Base-by-base conservation (phyloP, 1,140 invertebrate species). In the Papilio aristodemus region DNA sequence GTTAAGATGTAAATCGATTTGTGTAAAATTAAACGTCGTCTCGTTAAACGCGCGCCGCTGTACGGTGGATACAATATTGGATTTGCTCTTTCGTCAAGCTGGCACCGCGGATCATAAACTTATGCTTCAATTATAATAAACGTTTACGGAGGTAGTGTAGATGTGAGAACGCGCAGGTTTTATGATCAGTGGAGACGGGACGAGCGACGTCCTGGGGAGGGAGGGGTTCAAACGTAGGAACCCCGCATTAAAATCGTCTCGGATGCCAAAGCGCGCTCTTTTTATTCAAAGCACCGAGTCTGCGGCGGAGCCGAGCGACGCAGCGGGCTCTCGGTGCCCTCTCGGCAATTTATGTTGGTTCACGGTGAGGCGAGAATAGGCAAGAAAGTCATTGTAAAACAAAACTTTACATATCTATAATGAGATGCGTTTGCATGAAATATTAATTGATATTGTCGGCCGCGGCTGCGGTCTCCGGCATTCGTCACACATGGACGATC, bases 61-160 rank as follows among this genome's bases (percentile, higher is more conserved):
- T 59, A 41, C 27, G 38, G 32, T 41, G 36, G 38, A 41, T 60
- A 62, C 43, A 63, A 79, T 77, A 79, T 81, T 83, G 76, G 80
- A 81, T 80, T 79, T 78, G 76, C 77, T 79, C 74, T 78, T 80
- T 79, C 77, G 76, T 77, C 69, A 72, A 79, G 75, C 74, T 79
- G 72, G 73, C 67, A 76, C 81, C 77, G 79, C 71, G 38, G 63
- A 64, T 81, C 83, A 77, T 86, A 85, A 87, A 86, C 76, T 80
- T 84, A 86, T 84, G 78, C 77, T 83, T 86, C 81, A 86, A 90
- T 90, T 84, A 88, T 86, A 83, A 84, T 87, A 87, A 87, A 81
- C 77, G 80, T 85, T 81, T 84, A 84, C 76, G 74, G 77, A 80
- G 76, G 70, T 76, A 64, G 72, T 71, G 77, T 84, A 77, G 72